Evolutionary conservation across 1,140 invertebrate species (phyloP), one percentile per base, ranked within the genome.

Genomic region (Conus betulinus): DNA sequence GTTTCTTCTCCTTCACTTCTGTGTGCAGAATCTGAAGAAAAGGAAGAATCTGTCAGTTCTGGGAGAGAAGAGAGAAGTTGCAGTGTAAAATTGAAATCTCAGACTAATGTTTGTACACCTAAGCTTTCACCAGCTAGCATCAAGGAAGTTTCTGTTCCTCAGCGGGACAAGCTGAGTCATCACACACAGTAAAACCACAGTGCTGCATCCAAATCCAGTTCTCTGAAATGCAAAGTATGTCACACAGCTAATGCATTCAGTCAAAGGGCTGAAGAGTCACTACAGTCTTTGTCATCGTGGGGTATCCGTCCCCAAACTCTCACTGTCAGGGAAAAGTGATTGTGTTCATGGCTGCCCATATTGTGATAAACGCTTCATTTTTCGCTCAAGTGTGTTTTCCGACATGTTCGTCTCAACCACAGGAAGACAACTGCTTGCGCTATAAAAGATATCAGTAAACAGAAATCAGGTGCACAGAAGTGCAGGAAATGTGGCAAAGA

Each of bases 141-240:
- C 13, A 71, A 71, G 67, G 67, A 20, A 20, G 67, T 23, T 71
- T 20, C 15, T 20, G 20, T 23, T 20, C 6, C 67, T 71, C 11
- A 71, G 67, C 67, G 23, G 60, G 60, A 63, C 60, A 63, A 63
- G 60, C 60, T 13, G 60, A 63, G 60, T 63, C 4, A 11, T 63
- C 4, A n/a, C 17, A 63, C 60, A 20, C 11, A 63, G 17, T 23
- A 71, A 23, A 20, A 20, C 67, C 7, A 7, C 6, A 23, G 20
- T 71, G 11, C 8, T 7, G 20, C 6, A 71, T 23, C 67, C 23
- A 71, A 71, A 71, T 23, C 23, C 20, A 71, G 20, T 71, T 71
- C 67, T 20, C 67, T 71, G 23, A 71, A 85, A 20, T 74, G 84
- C 52, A 74, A 74, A 52, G 23, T 74, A 5, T 85, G 84, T 71